These are phyloP conservation scores for Pedicia rivosa DNA, from an alignment of 2,888 invertebrate species.

Conservation along the genomic window DNA sequence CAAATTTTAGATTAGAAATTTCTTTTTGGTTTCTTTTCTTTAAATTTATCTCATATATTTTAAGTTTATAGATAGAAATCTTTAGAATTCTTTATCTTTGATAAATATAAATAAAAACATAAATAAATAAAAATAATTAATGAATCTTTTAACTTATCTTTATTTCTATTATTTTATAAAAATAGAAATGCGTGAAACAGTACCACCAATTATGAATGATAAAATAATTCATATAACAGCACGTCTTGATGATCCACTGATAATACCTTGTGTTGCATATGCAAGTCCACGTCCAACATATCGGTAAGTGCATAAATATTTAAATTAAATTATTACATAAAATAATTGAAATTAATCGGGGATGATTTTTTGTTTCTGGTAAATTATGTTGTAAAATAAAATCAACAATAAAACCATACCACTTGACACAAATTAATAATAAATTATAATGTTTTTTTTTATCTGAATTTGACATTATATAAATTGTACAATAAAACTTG, in stretches of 20 bases:
- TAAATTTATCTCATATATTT: neutral
- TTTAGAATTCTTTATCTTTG: too few species aligned
- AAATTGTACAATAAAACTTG: too few species aligned
- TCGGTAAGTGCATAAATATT: constrained; percentile 30
- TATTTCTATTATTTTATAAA: too few species aligned
- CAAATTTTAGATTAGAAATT: neutral
- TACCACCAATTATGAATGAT: constrained; percentile 41
- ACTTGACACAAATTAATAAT: too few species aligned
- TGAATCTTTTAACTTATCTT: constrained; percentile 8
- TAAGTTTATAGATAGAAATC: neutral
- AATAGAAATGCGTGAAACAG: constrained; percentile 38
- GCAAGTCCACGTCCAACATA: constrained; percentile 41
- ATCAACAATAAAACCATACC: too few species aligned
- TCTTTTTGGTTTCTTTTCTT: constrained; percentile 3
- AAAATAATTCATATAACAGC: constrained; percentile 32
- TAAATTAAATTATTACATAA: neutral
- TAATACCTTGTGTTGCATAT: constrained; percentile 44
- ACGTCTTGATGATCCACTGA: constrained; percentile 36
- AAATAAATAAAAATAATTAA: neutral
- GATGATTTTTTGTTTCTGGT: too few species aligned
- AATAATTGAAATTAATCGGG: too few species aligned
- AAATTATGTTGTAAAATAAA: too few species aligned
- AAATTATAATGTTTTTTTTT: too few species aligned
- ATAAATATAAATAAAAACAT: too few species aligned
- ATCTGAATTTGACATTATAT: too few species aligned